Evolutionary conservation across 92 coral and sea anemone species (phyloP).

Genomic region (Heteractis magnifica): DNA sequence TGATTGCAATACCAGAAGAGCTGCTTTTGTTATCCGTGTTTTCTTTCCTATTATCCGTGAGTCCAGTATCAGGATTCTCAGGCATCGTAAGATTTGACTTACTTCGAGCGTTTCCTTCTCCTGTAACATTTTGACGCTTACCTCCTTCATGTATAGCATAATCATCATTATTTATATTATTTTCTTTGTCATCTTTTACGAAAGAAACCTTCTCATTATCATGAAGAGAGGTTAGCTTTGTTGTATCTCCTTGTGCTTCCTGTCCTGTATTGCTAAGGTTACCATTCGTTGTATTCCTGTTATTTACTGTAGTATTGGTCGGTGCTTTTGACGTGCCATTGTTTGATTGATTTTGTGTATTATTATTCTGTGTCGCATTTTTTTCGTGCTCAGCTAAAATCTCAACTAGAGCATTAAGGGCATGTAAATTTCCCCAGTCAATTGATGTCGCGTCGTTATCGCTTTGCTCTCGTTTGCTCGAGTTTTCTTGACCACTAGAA

Average conservation of each 20-base stretch:
- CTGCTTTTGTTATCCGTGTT: not conserved
- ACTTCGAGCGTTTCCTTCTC: not conserved
- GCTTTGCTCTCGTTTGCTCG: not conserved
- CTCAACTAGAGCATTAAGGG: constrained; percentile 39
- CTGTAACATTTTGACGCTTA: constrained; percentile 19
- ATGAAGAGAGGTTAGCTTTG: not conserved
- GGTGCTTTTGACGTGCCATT: not conserved
- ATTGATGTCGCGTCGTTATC: not conserved
- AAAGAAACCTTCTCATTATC: not conserved
- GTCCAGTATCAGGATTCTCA: not conserved
- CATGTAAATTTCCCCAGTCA: constrained; percentile 36
- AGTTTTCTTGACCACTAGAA: not conserved
- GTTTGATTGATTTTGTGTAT: not conserved
- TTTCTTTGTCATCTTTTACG: not conserved
- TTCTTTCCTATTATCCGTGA: not conserved
- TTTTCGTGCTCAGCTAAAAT: constrained; percentile 35
- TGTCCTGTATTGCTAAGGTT: not conserved
- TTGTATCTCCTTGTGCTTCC: not conserved
- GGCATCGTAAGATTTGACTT: constrained; percentile 3
- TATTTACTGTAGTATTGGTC: not conserved
- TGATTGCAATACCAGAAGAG: not conserved
- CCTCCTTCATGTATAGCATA: constrained; percentile 4
- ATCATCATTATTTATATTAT: not conserved
- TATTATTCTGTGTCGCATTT: constrained; percentile 20
- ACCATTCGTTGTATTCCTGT: not conserved